A percentile compares a stretch with the other conserved stretches of the same genome.
Conservation (phyloP, 2,888 invertebrate species). For the Ganaspis brasiliensis region DNA sequence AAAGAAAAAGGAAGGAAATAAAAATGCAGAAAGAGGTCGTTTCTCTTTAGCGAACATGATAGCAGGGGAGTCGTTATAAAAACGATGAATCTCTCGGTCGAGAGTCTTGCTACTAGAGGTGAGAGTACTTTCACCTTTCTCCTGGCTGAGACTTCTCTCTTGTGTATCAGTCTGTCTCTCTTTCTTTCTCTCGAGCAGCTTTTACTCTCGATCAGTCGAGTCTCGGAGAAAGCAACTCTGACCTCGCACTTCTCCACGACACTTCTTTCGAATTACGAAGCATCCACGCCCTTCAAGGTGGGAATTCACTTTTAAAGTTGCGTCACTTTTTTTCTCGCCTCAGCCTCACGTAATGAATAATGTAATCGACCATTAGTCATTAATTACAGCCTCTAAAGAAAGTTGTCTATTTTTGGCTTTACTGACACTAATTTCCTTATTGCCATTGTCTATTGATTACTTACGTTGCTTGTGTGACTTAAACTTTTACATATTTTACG, state of each 20-base stretch:
- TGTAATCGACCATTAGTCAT: background rate
- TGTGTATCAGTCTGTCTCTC: slow-evolving; percentile 64
- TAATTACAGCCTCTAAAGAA: background rate
- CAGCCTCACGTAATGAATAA: background rate
- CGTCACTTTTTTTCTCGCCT: slow-evolving; percentile 9
- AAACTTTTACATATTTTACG: too few species aligned
- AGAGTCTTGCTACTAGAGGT: slow-evolving; percentile 63
- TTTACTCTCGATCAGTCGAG: slow-evolving; percentile 77
- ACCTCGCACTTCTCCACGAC: slow-evolving; percentile 66
- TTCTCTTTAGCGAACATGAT: slow-evolving; percentile 37
- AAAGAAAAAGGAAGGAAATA: background rate
- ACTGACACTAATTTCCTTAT: too few species aligned
- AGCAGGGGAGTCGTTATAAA: slow-evolving; percentile 54
- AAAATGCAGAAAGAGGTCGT: slow-evolving; percentile 2
- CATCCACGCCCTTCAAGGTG: background rate
- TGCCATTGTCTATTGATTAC: too few species aligned
- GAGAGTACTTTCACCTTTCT: slow-evolving; percentile 81
- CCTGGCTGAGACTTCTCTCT: slow-evolving; percentile 61
- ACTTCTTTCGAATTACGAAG: slow-evolving; percentile 60
- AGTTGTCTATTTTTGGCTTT: background rate
- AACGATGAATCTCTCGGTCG: slow-evolving; percentile 58
- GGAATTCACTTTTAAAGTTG: slow-evolving; percentile 17
- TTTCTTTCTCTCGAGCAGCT: slow-evolving; percentile 69
- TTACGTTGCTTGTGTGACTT: too few species aligned
- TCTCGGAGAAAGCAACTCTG: slow-evolving; percentile 73